A percentile compares a stretch with the other conserved stretches of the same genome.
Conservation (phyloP, 2,888 invertebrate species). For the Conomelus anceps region DNA sequence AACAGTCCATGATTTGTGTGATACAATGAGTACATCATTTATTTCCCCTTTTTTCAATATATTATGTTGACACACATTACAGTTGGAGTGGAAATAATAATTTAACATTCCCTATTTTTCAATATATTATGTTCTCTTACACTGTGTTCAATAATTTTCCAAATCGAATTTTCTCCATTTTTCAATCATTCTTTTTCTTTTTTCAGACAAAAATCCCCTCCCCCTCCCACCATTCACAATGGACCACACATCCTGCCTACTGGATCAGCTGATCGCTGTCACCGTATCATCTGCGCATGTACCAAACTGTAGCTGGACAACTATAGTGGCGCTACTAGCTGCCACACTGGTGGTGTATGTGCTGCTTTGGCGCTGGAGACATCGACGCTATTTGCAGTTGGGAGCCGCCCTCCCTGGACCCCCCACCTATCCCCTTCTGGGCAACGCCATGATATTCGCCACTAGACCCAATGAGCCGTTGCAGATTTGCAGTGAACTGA, state of each 20-base stretch:
- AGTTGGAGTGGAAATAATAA: too few relatives aligned
- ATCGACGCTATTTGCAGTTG: constrained; percentile 22
- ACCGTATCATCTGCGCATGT: background rate
- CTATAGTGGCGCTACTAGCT: background rate
- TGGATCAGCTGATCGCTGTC: background rate
- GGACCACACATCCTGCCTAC: background rate
- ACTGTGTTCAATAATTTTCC: too few relatives aligned
- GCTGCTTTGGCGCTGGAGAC: constrained; percentile 18
- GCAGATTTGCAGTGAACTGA: background rate
- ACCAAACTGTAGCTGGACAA: background rate
- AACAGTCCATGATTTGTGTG: too few relatives aligned
- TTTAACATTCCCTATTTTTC: too few relatives aligned
- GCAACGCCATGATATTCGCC: constrained; percentile 24
- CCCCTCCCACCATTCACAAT: too few relatives aligned
- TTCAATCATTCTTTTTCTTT: too few relatives aligned
- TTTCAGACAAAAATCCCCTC: too few relatives aligned
- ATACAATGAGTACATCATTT: too few relatives aligned
- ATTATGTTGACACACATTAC: too few relatives aligned
- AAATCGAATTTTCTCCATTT: too few relatives aligned
- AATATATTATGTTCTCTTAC: too few relatives aligned
- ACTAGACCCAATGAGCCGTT: constrained; percentile 22
- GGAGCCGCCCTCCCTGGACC: constrained; percentile 25
- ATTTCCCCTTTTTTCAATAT: too few relatives aligned
- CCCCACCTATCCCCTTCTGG: constrained; percentile 27
- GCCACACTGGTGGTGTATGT: background rate